Percentiles rank a stretch among this genome's conserved stretches.
These are phyloP conservation scores for Cariama cristata DNA, from an alignment of 2,113 vertebrate genomes.

Conservation along the genomic window DNA sequence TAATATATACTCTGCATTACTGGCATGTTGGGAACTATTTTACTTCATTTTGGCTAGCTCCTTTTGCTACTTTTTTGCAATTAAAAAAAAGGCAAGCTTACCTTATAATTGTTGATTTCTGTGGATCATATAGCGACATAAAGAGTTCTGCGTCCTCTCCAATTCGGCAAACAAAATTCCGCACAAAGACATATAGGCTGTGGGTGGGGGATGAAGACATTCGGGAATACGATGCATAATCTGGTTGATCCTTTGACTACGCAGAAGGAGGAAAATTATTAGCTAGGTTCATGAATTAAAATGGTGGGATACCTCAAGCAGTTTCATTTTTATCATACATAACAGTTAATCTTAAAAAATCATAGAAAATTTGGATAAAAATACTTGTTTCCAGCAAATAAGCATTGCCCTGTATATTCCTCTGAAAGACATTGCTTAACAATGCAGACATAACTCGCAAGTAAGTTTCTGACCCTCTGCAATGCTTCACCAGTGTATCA, in stretches of 20 bases:
- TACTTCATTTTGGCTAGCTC: background rate
- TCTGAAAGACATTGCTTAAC: background rate
- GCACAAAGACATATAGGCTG: conserved; percentile 95
- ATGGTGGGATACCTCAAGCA: background rate
- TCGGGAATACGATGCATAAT: conserved; percentile 87
- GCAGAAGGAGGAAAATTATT: background rate
- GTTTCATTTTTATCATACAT: background rate
- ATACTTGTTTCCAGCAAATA: background rate
- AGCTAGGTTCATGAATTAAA: background rate
- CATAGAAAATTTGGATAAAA: background rate
- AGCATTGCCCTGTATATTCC: background rate
- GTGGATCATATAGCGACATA: conserved; percentile 95
- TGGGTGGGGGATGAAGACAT: conserved; percentile 93
- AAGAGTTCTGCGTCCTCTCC: conserved; percentile 98
- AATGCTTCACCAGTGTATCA: background rate
- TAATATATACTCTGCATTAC: background rate
- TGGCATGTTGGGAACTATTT: background rate
- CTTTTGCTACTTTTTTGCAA: background rate
- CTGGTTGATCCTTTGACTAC: conserved; percentile 89
- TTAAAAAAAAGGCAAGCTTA: background rate
- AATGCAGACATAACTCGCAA: background rate
- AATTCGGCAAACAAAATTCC: conserved; percentile 97
- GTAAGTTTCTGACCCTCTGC: background rate
- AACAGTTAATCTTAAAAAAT: background rate
- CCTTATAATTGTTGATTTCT: conserved; percentile 91